These are phyloP conservation scores for Eumaeus atala DNA, from an alignment of 1,140 invertebrate species.

Conservation along the genomic window DNA sequence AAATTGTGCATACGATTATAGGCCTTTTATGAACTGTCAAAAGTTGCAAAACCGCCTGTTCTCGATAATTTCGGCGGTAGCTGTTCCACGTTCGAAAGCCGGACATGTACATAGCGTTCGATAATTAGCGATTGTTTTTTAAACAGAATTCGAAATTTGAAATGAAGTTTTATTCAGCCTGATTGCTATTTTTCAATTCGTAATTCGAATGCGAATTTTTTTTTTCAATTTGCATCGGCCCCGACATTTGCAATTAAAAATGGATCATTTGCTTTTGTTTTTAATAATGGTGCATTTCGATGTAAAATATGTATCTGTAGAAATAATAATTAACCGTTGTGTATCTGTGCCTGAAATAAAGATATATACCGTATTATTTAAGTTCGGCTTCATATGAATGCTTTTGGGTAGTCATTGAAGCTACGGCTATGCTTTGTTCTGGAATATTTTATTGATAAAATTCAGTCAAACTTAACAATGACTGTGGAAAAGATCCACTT, in stretches of 20 bases:
- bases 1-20: slow-evolving; percentile 38
- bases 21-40: slow-evolving; percentile 25
- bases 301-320: slow-evolving; percentile 16
- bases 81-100: slow-evolving; percentile 31
- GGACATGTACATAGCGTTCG: slow-evolving; percentile 49
- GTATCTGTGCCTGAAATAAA: background rate
- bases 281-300: slow-evolving; percentile 27
- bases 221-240: slow-evolving; percentile 35
- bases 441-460: too few relatives aligned
- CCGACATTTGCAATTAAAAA: slow-evolving; percentile 41
- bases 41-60: slow-evolving; percentile 31
- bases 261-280: slow-evolving; percentile 39
- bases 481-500: too few relatives aligned
- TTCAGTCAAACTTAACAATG: too few relatives aligned
- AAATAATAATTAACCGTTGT: slow-evolving; percentile 7
- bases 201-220: slow-evolving; percentile 42
- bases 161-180: slow-evolving; percentile 65
- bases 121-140: slow-evolving; percentile 71
- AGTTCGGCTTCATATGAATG: too few relatives aligned
- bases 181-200: slow-evolving; percentile 60
- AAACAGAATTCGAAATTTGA: slow-evolving; percentile 66
- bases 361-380: background rate
- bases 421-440: too few relatives aligned
- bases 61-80: slow-evolving; percentile 19
- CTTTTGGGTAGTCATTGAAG: too few relatives aligned